Percentiles rank a stretch among this genome's conserved stretches.
Conservation (phyloP, 92 coral and sea anemone species). For the Porites evermanni region DNA sequence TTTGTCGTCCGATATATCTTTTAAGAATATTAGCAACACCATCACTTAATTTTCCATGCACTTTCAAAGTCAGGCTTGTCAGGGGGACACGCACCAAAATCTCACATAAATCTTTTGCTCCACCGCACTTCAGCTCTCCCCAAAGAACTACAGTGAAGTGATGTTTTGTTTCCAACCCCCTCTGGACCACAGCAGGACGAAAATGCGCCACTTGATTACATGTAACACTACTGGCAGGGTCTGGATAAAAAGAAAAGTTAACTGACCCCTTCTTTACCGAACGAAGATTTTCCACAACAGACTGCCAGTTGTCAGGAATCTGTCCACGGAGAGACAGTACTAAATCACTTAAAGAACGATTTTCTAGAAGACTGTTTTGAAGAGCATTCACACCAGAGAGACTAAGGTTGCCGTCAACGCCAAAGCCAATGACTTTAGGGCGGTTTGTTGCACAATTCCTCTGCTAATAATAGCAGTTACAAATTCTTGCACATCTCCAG, state of each 20-base stretch:
- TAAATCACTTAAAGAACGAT: not conserved
- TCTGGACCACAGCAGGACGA: not conserved
- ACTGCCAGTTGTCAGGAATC: not conserved
- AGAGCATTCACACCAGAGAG: not conserved
- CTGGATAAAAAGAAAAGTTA: no score
- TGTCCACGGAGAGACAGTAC: not conserved
- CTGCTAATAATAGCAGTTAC: no score
- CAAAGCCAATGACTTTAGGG: no score
- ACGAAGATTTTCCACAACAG: not conserved
- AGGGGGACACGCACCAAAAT: not conserved
- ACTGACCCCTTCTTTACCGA: not conserved
- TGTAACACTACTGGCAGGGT: not conserved
- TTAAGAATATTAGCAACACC: not conserved
- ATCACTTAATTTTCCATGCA: constrained; percentile 2
- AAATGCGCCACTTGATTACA: not conserved
- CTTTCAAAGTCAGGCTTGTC: not conserved
- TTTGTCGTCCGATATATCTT: not conserved
- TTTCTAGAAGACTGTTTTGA: not conserved
- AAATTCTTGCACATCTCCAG: no score
- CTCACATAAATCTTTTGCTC: not conserved
- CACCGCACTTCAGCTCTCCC: not conserved
- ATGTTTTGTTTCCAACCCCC: not conserved
- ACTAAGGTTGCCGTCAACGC: not conserved
- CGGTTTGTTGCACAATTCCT: no score
- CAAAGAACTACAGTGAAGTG: not conserved